Base-by-base conservation (phyloP, 2,888 invertebrate genomes). In the Entomobrya proxima region DNA sequence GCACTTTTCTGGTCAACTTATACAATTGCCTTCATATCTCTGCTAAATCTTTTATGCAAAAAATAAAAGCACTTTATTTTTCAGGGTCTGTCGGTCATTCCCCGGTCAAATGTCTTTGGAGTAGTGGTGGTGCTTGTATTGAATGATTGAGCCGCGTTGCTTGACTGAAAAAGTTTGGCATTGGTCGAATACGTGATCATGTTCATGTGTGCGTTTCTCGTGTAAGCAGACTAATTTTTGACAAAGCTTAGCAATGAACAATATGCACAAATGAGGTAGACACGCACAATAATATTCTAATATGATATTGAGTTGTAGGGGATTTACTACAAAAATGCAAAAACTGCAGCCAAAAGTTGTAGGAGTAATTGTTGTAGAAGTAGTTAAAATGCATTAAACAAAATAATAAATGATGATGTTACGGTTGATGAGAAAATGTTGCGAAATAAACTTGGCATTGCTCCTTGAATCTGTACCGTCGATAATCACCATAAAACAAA, bases 361-460 rank as follows among this genome's bases (percentile, higher is more conserved):
- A 50, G 50, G 52, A 32, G 32, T 72, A 32, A 50, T 5, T 52
- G n/a, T n/a, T 35, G 47, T 72, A 44, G 35, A 67, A 40, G 18
- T 21, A n/a, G n/a, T 72, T 35, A 35, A 75, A 40, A 44, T 40
- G 9, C 50, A 72, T 27, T 3, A n/a, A 44, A 52, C 21, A 21
- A n/a, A n/a, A n/a, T n/a, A n/a, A n/a, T n/a, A n/a, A n/a, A 75
- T 55, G 32, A 37, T 15, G 35, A 55, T n/a, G 81, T 58, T 61
- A 81, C 55, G 81, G 58, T 74, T 74, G 37, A 74, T 74, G 81
- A 69, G 55, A 69, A 76, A 64, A 32, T 9, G 27, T 50, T 82
- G 74, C 61, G 82, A 75, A 82, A 81, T 40, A 21, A 50, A 27
- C 37, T 82, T 82, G 82, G 82, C 82, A 75, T 75, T 82, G 82